Conservation (phyloP, 2,888 invertebrate genomes). For the Vesta saturnalis region DNA sequence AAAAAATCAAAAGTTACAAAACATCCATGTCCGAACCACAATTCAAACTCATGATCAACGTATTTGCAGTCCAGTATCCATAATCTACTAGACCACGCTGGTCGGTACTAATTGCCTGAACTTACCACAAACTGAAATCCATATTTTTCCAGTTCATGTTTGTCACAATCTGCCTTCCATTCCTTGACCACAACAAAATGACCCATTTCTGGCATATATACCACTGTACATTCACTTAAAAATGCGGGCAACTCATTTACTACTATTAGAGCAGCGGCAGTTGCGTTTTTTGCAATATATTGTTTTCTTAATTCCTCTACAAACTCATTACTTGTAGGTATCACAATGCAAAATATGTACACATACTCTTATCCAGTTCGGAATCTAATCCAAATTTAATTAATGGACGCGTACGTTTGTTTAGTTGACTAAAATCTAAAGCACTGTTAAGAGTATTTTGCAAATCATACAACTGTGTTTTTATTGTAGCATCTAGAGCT, state of each 20-base stretch:
- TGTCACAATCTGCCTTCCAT: slow-evolving; percentile 68
- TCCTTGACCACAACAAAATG: slow-evolving; percentile 80
- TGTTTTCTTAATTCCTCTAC: slow-evolving; percentile 76
- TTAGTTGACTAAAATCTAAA: slow-evolving; percentile 75
- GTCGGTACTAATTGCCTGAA: not conserved
- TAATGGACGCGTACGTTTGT: slow-evolving; percentile 72
- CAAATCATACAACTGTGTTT: slow-evolving; percentile 67
- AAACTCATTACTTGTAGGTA: slow-evolving; percentile 18
- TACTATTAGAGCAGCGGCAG: slow-evolving; percentile 76
- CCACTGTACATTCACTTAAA: slow-evolving; percentile 73
- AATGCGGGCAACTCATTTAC: slow-evolving; percentile 72
- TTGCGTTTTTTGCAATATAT: slow-evolving; percentile 77
- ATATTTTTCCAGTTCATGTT: slow-evolving; percentile 69
- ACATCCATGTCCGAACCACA: too few species aligned
- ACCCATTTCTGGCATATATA: slow-evolving; percentile 80
- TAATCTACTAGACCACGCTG: too few species aligned
- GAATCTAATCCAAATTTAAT: slow-evolving; percentile 80
- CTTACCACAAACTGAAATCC: slow-evolving; percentile 77
- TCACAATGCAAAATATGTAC: not conserved
- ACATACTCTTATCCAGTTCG: slow-evolving; percentile 76
- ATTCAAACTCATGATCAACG: too few species aligned
- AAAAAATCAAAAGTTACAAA: not conserved
- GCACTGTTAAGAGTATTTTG: slow-evolving; percentile 77
- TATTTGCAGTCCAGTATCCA: too few species aligned
- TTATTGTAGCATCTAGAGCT: slow-evolving; percentile 63